A percentile compares a stretch with the other conserved stretches of the same genome.
These are phyloP conservation scores for Pygoscelis adeliae DNA, from an alignment of 2,113 vertebrate species.

Conservation along the genomic window DNA sequence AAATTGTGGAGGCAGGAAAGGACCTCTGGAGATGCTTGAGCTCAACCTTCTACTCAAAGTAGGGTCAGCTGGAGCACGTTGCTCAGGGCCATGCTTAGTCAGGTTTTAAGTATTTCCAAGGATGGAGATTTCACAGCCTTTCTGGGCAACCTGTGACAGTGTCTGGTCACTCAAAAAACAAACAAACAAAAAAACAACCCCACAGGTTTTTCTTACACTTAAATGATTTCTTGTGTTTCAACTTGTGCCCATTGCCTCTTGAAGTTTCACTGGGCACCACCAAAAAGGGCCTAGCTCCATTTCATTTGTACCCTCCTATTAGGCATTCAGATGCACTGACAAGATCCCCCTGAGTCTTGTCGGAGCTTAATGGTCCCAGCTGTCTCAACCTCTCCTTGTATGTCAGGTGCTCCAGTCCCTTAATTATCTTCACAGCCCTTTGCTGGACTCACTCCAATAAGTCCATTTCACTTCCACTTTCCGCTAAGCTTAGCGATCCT, in stretches of 20 bases:
- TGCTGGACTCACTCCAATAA: not conserved
- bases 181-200: not conserved
- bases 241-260: not conserved
- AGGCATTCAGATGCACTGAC: not conserved
- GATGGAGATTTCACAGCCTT: not conserved
- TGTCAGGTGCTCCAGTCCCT: not conserved
- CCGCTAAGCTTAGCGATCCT: rapidly evolving
- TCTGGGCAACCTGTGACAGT: not conserved
- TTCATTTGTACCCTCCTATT: not conserved
- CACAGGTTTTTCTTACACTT: not conserved
- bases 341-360: not conserved
- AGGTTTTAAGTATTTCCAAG: not conserved
- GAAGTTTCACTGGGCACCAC: not conserved
- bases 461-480: not conserved
- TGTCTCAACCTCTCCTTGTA: not conserved
- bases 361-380: not conserved
- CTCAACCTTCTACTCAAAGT: not conserved
- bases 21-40: not conserved
- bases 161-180: not conserved
- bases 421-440: not conserved
- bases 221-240: not conserved
- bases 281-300: not conserved
- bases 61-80: not conserved
- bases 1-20: not conserved
- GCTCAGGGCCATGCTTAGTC: not conserved